Evolutionary conservation across 2,113 vertebrate species (phyloP).

Genomic region (Xenopus borealis): DNA sequence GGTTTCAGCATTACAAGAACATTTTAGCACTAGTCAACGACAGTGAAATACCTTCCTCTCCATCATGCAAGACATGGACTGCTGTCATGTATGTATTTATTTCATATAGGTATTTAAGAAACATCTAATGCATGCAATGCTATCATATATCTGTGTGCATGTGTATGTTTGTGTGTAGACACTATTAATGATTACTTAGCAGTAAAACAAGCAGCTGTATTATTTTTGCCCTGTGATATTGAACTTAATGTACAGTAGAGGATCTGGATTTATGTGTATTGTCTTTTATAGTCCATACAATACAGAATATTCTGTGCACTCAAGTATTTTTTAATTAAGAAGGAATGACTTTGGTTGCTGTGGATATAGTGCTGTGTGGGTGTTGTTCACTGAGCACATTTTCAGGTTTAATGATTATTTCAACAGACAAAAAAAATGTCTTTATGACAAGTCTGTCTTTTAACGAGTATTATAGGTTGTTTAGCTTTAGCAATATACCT

Average conservation of each 20-base stretch:
- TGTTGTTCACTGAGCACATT: not conserved
- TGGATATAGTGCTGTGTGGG: conserved; percentile 11
- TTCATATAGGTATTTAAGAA: not conserved
- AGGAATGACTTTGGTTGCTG: conserved; percentile 14
- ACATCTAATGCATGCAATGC: not conserved
- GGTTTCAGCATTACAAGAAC: conserved; percentile 13
- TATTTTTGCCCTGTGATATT: too few relatives aligned
- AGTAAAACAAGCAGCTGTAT: too few relatives aligned
- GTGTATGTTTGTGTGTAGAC: not conserved
- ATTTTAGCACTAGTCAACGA: not conserved
- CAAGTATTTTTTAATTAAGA: too few relatives aligned
- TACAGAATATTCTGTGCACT: too few relatives aligned
- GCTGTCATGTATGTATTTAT: conserved; percentile 37
- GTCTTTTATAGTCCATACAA: too few relatives aligned
- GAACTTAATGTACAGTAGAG: too few relatives aligned
- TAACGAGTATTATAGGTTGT: not conserved
- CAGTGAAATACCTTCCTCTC: not conserved
- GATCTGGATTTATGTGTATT: too few relatives aligned
- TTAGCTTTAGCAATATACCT: not conserved
- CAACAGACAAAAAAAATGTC: not conserved
- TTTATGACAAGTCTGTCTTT: not conserved
- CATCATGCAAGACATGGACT: conserved; percentile 21
- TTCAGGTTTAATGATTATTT: too few relatives aligned
- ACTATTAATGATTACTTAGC: too few relatives aligned
- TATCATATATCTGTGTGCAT: too few relatives aligned